Evolutionary conservation across 2,888 invertebrate genomes (phyloP).

Genomic region (Meghimatium bilineatum): DNA sequence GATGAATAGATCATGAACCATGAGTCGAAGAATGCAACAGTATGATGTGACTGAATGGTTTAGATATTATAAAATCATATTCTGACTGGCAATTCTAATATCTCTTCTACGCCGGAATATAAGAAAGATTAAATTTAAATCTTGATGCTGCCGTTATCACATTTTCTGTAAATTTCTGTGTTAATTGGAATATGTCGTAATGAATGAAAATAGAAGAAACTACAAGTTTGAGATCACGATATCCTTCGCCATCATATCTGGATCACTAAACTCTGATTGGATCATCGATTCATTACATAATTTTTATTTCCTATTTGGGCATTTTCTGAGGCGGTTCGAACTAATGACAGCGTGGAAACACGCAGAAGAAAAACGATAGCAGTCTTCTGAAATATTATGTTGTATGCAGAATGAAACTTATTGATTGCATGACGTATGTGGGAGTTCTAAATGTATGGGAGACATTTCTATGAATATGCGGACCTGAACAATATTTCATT

Average conservation of each 20-base stretch:
- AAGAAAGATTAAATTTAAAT: no score
- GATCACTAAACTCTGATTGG: not conserved
- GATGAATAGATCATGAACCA: no score
- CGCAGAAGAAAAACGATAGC: not conserved
- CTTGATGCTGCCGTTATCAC: no score
- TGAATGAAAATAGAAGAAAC: not conserved
- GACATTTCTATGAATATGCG: not conserved
- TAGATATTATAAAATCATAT: no score
- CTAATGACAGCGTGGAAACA: not conserved
- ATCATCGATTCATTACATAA: not conserved
- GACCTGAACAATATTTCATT: not conserved
- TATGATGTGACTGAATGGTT: no score
- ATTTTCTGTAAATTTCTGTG: no score
- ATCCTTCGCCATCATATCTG: not conserved
- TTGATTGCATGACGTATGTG: not conserved
- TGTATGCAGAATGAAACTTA: not conserved
- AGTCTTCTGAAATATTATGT: not conserved
- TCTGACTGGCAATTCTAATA: no score
- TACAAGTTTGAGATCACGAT: not conserved
- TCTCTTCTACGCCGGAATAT: no score
- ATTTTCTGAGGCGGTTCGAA: not conserved
- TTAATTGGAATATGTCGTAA: not conserved
- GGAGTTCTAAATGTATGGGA: not conserved
- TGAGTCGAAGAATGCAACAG: no score
- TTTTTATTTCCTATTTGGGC: not conserved